These are phyloP conservation scores for Agrypnus murinus DNA, from an alignment of 2,888 invertebrate species.

Conservation along the genomic window DNA sequence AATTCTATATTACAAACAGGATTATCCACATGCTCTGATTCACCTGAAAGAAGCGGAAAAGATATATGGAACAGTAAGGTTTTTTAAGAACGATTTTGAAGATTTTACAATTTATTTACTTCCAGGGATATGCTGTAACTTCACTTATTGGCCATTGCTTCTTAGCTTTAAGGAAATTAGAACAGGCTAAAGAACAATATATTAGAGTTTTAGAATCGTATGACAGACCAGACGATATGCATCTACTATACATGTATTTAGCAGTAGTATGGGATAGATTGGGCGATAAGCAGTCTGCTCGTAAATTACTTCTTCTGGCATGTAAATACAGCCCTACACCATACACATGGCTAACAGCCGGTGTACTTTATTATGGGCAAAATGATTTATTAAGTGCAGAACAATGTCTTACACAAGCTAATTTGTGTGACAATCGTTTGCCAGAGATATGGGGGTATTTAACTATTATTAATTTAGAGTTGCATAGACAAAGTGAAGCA, in stretches of 20 bases:
- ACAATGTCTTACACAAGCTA: constrained; percentile 68
- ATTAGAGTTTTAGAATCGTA: constrained; percentile 62
- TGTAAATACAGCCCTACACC: constrained; percentile 67
- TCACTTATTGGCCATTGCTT: constrained; percentile 65
- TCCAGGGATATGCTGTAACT: constrained; percentile 64
- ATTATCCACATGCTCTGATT: constrained; percentile 64
- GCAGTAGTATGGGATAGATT: constrained; percentile 60
- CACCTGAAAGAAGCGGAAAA: constrained; percentile 64
- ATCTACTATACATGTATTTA: constrained; percentile 64
- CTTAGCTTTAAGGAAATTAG: constrained; percentile 57
- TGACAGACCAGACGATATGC: constrained; percentile 65
- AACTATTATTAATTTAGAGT: constrained; percentile 66
- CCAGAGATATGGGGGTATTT: constrained; percentile 69
- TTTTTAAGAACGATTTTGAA: neutral
- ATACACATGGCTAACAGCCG: constrained; percentile 64
- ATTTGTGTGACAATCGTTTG: constrained; percentile 65
- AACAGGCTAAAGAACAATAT: constrained; percentile 63
- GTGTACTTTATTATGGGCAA: constrained; percentile 61
- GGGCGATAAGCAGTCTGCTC: constrained; percentile 63
- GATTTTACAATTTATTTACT: too few species aligned
- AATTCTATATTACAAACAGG: constrained; percentile 63
- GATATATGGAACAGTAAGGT: constrained; percentile 61
- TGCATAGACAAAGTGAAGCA: constrained; percentile 63
- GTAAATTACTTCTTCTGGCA: constrained; percentile 64
- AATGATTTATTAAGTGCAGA: constrained; percentile 67